A percentile compares a stretch with the other conserved stretches of the same genome.
Conservation (phyloP, 2,113 vertebrate species). For the Ptilorrhoa leucosticta region DNA sequence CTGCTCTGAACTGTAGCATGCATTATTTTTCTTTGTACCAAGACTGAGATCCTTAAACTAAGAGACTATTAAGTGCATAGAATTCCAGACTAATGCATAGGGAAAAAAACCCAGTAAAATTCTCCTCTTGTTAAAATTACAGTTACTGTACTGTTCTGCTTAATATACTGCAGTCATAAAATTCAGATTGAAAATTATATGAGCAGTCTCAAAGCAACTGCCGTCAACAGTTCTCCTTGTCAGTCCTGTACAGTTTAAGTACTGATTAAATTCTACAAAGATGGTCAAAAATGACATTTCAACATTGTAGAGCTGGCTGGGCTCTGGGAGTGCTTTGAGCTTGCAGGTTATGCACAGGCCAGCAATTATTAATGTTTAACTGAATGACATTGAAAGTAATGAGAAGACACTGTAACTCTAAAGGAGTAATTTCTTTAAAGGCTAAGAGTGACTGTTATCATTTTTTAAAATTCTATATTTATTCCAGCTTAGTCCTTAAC, state of each 20-base stretch:
- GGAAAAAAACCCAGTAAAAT: neutral
- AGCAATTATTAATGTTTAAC: slow-evolving; percentile 4
- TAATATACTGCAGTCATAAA: slow-evolving; percentile 17
- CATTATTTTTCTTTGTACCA: neutral
- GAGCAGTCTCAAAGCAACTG: slow-evolving; percentile 12
- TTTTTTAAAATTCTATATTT: neutral
- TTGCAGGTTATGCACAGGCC: slow-evolving; percentile 38
- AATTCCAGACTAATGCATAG: neutral
- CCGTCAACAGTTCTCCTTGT: neutral
- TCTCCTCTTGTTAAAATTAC: slow-evolving; percentile 34
- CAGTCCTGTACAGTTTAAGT: neutral
- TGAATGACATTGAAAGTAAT: neutral
- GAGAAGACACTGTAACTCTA: slow-evolving; percentile 18
- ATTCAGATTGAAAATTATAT: neutral
- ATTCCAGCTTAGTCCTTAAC: slow-evolving; percentile 2
- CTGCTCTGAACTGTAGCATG: neutral
- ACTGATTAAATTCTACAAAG: neutral
- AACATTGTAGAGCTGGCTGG: neutral
- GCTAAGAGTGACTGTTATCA: neutral
- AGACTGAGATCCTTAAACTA: neutral
- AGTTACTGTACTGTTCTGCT: neutral
- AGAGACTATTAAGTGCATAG: neutral
- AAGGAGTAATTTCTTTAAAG: slow-evolving; percentile 33
- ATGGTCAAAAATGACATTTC: slow-evolving; percentile 31
- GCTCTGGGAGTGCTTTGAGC: slow-evolving; percentile 32